These are phyloP conservation scores for Phymorhynchus buccinoides DNA, from an alignment of 1,140 invertebrate genomes.

Conservation along the genomic window DNA sequence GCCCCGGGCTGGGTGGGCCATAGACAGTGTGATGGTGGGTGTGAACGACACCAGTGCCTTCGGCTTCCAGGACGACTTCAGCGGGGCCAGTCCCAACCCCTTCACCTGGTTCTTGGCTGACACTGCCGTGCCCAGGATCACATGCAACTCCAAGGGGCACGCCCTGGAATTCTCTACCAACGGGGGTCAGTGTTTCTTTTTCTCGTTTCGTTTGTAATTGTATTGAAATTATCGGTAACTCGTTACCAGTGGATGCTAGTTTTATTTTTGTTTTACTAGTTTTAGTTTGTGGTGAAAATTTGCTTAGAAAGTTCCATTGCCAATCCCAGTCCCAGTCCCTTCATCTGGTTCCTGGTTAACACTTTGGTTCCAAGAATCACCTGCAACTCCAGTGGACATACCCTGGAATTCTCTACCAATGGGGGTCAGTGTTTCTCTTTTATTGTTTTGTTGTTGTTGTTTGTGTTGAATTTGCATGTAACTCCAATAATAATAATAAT, in stretches of 20 bases:
- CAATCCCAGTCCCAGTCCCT: slow-evolving; percentile 65
- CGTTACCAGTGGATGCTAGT: no score
- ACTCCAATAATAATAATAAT: no score
- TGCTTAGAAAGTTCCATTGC: no score
- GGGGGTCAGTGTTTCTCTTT: slow-evolving; percentile 52
- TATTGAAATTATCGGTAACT: no score
- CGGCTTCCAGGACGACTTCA: slow-evolving; percentile 72
- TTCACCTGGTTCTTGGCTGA: slow-evolving; percentile 71
- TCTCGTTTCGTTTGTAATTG: no score
- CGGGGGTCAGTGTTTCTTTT: slow-evolving; percentile 51
- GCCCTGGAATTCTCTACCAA: slow-evolving; percentile 71
- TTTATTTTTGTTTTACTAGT: no score
- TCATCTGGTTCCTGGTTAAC: slow-evolving; percentile 71
- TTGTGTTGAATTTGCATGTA: no score
- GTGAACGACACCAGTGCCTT: slow-evolving; percentile 69
- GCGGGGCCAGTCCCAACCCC: slow-evolving; percentile 64
- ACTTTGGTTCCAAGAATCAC: slow-evolving; percentile 67
- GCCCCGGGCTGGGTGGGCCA: slow-evolving; percentile 70
- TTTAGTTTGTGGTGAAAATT: no score
- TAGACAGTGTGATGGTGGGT: slow-evolving; percentile 72
- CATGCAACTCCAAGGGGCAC: slow-evolving; percentile 66
- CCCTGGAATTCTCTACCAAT: slow-evolving; percentile 70
- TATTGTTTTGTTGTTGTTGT: background rate
- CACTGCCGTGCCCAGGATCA: slow-evolving; percentile 67
- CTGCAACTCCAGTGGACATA: slow-evolving; percentile 67